Conservation (phyloP, 2,797 vertebrate genomes). For the Silurus lanzhouensis region DNA sequence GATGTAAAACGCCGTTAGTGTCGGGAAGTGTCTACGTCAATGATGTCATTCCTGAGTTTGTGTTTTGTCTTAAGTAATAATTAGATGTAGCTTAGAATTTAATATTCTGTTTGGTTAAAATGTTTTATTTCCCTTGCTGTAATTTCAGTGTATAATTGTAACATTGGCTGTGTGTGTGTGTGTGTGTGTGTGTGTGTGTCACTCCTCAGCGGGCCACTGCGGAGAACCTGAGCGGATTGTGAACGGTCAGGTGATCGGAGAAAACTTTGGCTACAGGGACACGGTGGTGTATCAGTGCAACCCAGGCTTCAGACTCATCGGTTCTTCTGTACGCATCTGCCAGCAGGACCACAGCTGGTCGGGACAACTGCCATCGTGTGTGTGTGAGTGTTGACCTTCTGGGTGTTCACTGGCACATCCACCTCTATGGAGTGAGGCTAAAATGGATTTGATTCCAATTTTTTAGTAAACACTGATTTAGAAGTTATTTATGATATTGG, state of each 20-base stretch:
- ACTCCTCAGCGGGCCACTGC: slow-evolving; percentile 88
- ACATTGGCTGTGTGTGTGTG: too few species aligned
- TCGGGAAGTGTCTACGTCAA: background rate
- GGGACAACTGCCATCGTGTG: slow-evolving; percentile 92
- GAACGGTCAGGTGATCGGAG: slow-evolving; percentile 96
- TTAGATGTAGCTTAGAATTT: too few species aligned
- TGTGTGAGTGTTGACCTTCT: slow-evolving; percentile 81
- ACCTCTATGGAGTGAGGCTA: background rate
- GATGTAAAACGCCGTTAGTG: background rate
- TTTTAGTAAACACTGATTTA: too few species aligned
- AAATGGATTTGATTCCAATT: background rate
- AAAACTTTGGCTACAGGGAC: slow-evolving; percentile 97
- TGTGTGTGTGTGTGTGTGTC: background rate
- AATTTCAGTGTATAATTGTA: too few species aligned
- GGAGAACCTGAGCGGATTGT: slow-evolving; percentile 93
- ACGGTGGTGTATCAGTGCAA: slow-evolving; percentile 98
- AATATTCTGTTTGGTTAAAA: background rate
- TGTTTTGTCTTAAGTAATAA: background rate
- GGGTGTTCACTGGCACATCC: background rate
- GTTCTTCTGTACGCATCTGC: slow-evolving; percentile 95
- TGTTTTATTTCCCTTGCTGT: background rate
- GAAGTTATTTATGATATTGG: too few species aligned
- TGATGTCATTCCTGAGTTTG: too few species aligned
- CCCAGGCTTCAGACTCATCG: slow-evolving; percentile 92
- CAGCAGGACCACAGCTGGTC: slow-evolving; percentile 99